These are phyloP conservation scores for Melanostoma scalare DNA, from an alignment of 2,888 invertebrate species.

Conservation along the genomic window DNA sequence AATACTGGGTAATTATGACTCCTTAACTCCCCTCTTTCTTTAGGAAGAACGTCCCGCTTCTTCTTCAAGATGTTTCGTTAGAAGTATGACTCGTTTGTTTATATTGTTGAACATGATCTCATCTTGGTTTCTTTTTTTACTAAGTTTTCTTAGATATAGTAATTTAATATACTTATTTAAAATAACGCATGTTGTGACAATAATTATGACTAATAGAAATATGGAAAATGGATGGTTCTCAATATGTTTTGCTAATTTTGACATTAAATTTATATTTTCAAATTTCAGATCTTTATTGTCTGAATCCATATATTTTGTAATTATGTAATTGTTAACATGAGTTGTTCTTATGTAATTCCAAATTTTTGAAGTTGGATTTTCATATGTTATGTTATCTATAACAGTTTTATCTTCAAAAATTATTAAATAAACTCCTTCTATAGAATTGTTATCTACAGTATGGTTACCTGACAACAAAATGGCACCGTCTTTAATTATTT, in stretches of 20 bases:
- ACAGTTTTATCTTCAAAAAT: not conserved
- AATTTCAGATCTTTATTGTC: conserved; percentile 3
- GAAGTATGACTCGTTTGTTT: not conserved
- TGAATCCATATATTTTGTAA: not conserved
- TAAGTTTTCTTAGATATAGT: too few species aligned
- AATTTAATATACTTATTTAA: too few species aligned
- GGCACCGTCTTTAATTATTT: too few species aligned
- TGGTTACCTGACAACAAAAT: too few species aligned
- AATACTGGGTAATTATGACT: too few species aligned
- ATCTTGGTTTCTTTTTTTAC: too few species aligned
- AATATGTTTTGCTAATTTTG: not conserved
- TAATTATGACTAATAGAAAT: not conserved
- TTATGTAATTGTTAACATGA: not conserved
- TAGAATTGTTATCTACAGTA: too few species aligned
- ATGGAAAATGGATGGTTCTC: conserved; percentile 3
- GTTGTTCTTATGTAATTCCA: conserved; percentile 6
- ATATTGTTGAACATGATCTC: too few species aligned
- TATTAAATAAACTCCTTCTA: too few species aligned
- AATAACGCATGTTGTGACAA: too few species aligned
- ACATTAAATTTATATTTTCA: conserved; percentile 3
- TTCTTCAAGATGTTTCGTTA: not conserved
- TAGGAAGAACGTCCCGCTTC: conserved; percentile 5
- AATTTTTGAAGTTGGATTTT: too few species aligned
- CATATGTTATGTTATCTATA: conserved; percentile 5
- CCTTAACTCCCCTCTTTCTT: conserved; percentile 10